Evolutionary conservation across 64 coral and sea anemone species (phyloP).

Genomic region (Montipora efflorescens): DNA sequence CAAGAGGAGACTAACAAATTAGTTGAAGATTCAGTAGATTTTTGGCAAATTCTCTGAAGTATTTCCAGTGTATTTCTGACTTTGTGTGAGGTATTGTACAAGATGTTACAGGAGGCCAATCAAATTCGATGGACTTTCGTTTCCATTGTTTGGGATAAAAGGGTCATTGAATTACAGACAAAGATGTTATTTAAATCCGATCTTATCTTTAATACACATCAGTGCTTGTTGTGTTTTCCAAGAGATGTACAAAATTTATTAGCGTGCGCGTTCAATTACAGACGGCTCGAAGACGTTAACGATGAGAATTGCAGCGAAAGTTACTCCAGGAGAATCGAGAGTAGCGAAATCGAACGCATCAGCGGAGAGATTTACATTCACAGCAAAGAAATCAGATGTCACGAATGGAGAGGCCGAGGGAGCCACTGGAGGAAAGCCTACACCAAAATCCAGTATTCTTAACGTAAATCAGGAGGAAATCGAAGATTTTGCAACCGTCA

Average conservation of each 20-base stretch:
- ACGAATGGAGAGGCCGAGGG: constrained; percentile 16
- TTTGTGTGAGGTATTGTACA: neutral
- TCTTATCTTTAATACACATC: constrained; percentile 36
- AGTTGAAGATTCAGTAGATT: too few species aligned
- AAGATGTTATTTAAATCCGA: neutral
- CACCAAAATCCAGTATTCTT: constrained; percentile 72
- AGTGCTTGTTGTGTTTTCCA: constrained; percentile 11
- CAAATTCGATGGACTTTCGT: neutral
- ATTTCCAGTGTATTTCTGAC: neutral
- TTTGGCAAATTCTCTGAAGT: too few species aligned
- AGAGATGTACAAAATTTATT: neutral
- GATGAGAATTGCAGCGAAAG: constrained; percentile 27
- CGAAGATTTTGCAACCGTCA: constrained; percentile 70
- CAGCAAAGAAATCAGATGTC: constrained; percentile 21
- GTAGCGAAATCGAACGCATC: neutral
- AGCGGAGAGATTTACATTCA: constrained; percentile 17
- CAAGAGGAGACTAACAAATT: too few species aligned
- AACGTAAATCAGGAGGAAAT: constrained; percentile 74
- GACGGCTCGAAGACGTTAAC: neutral
- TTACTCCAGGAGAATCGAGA: constrained; percentile 4
- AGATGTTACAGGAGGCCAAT: neutral
- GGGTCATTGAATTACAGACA: constrained; percentile 40
- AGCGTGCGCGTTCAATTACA: neutral
- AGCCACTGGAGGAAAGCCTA: constrained; percentile 12
- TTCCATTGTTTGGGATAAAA: neutral